Percentiles rank a stretch among this genome's conserved stretches.
phyloP scores from a whole-genome alignment of 1,140 invertebrate species.

The Delia radicum region DNA sequence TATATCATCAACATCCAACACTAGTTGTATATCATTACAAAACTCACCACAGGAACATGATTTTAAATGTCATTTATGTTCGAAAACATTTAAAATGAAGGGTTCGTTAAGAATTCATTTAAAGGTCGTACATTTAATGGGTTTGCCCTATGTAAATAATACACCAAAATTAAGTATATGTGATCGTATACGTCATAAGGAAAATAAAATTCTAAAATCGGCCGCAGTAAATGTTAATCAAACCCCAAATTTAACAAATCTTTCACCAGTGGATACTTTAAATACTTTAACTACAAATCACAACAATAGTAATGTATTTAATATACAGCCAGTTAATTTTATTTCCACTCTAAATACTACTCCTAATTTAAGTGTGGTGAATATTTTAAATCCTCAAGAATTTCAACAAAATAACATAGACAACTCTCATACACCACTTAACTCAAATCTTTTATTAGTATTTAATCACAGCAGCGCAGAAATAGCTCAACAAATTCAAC shows the following conservation, averaged over 20 bases:
- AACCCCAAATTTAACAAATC: background rate
- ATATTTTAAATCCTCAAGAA: background rate
- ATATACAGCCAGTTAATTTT: background rate
- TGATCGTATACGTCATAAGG: conserved; percentile 51
- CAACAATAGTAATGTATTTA: background rate
- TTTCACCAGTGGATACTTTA: background rate
- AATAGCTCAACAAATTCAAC: background rate
- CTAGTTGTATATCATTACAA: background rate
- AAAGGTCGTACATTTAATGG: conserved; percentile 69
- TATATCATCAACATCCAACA: background rate
- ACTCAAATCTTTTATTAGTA: background rate
- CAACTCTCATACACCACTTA: background rate
- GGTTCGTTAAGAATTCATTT: conserved; percentile 80
- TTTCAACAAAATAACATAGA: background rate
- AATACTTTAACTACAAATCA: background rate
- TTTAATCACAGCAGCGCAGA: background rate
- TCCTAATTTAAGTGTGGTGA: background rate
- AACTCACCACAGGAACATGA: background rate
- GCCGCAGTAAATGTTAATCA: background rate
- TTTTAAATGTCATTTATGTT: conserved; percentile 75
- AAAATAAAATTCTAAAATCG: conserved; percentile 16
- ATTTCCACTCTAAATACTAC: background rate
- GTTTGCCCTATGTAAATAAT: conserved; percentile 44
- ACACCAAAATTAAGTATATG: conserved; percentile 48
- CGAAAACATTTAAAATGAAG: conserved; percentile 77